Base-by-base conservation (phyloP, 2,797 vertebrate species). In the Sebastes minor region DNA sequence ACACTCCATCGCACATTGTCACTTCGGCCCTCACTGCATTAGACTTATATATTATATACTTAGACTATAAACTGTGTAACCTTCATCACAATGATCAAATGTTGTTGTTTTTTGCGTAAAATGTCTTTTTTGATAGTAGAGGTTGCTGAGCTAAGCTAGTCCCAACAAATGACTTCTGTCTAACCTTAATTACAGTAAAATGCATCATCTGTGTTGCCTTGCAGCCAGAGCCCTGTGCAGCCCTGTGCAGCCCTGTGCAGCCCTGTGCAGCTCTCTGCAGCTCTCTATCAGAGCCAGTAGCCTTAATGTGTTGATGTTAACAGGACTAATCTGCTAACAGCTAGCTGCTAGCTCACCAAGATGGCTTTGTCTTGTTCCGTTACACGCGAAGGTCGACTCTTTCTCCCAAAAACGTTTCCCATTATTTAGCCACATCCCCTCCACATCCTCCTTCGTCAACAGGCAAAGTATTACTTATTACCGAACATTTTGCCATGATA, bases 311-410 rank as follows among this genome's bases (percentile, higher is more conserved):
- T 32, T 46, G 1, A 23, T n/a, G 20, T 76, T 76, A 70, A 63
- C 73, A 67, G 69, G 28, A 16, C 80, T 89, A 88, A 88, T 79
- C 85, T 67, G 83, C 75, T 68, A 59, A 1, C 80, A 20, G 72
- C 42, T 46, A 67, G 74, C 97, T 96, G 65, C 16, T 20, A 66
- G 74, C 97, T 96, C 91, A 98, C 97, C 97, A 97, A 90, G 79
- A 98, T 82, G 61, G 97, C 97, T 93, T 92, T 96, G 94, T 98
- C 97, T 88, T 98, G 97, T 60, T 98, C 97, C 49, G 97, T 98
- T 82, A 98, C 95, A 81, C 97, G 97, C 92, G 96, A 97, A 59
- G 92, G 86, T 87, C 91, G 96, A 91, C 92, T 95, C 94, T 97
- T 97, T 95, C 96, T 95, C 93, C 96, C 96, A 91, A 98, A 97